Base-by-base conservation (phyloP, 2,113 vertebrate species). In the Clarias gariepinus region DNA sequence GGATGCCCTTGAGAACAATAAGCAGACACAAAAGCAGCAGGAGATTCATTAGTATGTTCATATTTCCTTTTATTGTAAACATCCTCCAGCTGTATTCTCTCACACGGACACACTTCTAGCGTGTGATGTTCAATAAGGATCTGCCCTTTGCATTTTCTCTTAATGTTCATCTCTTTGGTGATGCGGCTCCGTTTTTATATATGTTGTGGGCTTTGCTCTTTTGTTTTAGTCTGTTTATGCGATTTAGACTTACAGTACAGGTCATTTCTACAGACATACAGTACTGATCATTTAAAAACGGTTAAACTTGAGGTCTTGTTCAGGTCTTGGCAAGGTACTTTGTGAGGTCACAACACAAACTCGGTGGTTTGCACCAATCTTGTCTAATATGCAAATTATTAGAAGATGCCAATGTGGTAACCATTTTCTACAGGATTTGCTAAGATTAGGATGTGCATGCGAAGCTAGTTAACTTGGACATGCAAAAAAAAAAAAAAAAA, bases 21-120 rank as follows among this genome's bases (percentile, higher is more conserved):
- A 71, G 8, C 21, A 77, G 47, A 53, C 8, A 47, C 18, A 55
- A 28, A 77, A 55, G 74, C 74, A 71, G 10, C 33, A 16, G 15
- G 3, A 77, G 47, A 55, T 55, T 28, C 8, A 52, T 52, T 52
- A 47, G 47, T n/a, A 76, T 53, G 41, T 77, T 77, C 6, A 16
- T 53, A 16, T 77, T 77, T 53, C 23, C 12, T 77, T 77, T 77
- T 77, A n/a, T 11, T 77, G 47, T 77, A 55, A 77, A 77, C 18
- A 28, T 55, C 52, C 47, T 77, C 23, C 52, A 28, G 74, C 74
- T 77, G 74, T 1, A 16, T 12, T 77, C n/a, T 18, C 52, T 77
- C 47, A 53, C 41, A n/a, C 73, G 7, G 73, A 68, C 13, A 5
- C 64, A 33, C 28, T 55, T 47, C 11, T 16, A 53, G 41, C 21